These are phyloP conservation scores for Acleris holmiana DNA, from an alignment of 2,888 invertebrate species.

Conservation along the genomic window DNA sequence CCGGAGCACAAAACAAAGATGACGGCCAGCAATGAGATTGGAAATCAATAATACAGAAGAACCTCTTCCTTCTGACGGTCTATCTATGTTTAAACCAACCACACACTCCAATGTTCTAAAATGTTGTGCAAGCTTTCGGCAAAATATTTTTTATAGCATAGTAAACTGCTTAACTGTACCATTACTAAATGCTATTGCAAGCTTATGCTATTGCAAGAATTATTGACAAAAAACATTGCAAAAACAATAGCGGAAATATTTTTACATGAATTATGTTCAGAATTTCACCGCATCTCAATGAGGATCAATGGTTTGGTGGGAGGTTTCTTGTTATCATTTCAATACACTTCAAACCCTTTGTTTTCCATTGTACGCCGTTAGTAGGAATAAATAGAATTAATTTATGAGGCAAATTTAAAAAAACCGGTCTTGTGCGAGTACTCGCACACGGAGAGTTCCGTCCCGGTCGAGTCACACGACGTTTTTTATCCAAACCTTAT, in stretches of 20 bases:
- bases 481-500: too few species aligned
- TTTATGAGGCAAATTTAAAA: too few species aligned
- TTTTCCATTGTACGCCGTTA: slow-evolving; percentile 8
- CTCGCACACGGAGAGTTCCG: too few species aligned
- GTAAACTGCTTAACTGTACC: too few species aligned
- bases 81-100: too few species aligned
- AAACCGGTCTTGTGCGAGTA: too few species aligned
- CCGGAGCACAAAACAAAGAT: background rate
- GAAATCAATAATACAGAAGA: background rate
- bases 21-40: background rate
- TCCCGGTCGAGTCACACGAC: too few species aligned
- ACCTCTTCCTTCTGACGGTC: background rate
- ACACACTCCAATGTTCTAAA: too few species aligned
- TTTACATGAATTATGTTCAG: slow-evolving; percentile 16
- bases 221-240: slow-evolving; percentile 1
- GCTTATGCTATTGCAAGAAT: too few species aligned
- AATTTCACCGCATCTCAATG: slow-evolving; percentile 10
- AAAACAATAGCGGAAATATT: slow-evolving; percentile 9
- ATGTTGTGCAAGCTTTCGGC: too few species aligned
- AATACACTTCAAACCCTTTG: slow-evolving; percentile 15
- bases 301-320: slow-evolving; percentile 9
- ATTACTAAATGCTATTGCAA: too few species aligned
- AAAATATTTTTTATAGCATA: too few species aligned
- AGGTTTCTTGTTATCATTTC: slow-evolving; percentile 13
- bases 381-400: background rate